These are phyloP conservation scores for Lepidochrysops patricia DNA, from an alignment of 2,888 invertebrate species.

Conservation along the genomic window DNA sequence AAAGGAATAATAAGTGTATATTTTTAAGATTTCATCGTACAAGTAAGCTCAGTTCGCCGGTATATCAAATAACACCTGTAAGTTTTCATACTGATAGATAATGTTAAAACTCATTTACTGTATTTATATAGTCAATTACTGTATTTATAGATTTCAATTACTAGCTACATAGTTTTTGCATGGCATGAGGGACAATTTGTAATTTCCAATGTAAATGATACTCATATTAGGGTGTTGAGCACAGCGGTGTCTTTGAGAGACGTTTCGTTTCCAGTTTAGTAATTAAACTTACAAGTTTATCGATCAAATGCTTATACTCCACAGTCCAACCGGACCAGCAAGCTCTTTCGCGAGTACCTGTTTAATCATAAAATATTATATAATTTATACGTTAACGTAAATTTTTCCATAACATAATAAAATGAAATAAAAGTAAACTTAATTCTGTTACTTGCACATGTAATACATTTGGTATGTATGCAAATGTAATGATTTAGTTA, in stretches of 20 bases:
- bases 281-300: slow-evolving; percentile 72
- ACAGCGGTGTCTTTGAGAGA: slow-evolving; percentile 57
- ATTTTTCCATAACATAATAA: too few species aligned
- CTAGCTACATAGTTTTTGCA: background rate
- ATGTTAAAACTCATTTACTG: too few species aligned
- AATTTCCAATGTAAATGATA: slow-evolving; percentile 17
- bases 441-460: too few species aligned
- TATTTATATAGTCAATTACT: too few species aligned
- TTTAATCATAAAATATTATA: slow-evolving; percentile 3
- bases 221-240: slow-evolving; percentile 29
- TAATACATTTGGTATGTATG: too few species aligned
- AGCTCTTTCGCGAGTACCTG: slow-evolving; percentile 44
- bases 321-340: slow-evolving; percentile 51
- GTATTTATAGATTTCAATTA: background rate
- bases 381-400: background rate
- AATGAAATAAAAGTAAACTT: too few species aligned
- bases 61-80: too few species aligned
- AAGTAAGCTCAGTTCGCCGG: too few species aligned
- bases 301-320: slow-evolving; percentile 58
- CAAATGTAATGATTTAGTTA: too few species aligned
- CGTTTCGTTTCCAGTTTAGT: slow-evolving; percentile 54
- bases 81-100: too few species aligned
- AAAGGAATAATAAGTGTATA: too few species aligned
- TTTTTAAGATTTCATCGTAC: too few species aligned
- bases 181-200: background rate